Evolutionary conservation across 2,113 vertebrate species (phyloP).

Genomic region (Caranx ignobilis): DNA sequence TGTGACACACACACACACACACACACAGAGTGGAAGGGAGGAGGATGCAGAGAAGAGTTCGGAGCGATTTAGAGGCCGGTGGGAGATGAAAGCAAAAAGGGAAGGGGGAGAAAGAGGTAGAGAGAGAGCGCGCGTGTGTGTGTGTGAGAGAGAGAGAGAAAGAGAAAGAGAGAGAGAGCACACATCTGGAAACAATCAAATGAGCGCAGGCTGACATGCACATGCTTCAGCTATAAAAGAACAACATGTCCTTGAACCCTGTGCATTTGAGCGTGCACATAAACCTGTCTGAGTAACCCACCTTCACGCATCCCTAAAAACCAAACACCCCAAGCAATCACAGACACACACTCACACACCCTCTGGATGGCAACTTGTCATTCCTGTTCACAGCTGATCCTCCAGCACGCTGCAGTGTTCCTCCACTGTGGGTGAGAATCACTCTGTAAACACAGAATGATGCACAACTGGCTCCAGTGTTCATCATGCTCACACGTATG

Average conservation of each 20-base stretch:
- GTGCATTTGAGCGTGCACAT: conserved; percentile 3
- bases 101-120: conserved; percentile 7
- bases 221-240: conserved; percentile 77
- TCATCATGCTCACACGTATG: background rate
- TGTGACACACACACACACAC: conserved; percentile 8
- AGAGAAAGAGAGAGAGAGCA: conserved; percentile 33
- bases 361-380: background rate
- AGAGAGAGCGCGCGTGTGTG: no score
- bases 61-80: conserved; percentile 39
- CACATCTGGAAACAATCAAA: conserved; percentile 85
- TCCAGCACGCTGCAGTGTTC: background rate
- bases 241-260: conserved; percentile 77
- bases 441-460: conserved; percentile 1
- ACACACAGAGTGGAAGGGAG: conserved; percentile 44
- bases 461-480: background rate
- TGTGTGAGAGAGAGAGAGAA: background rate
- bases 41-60: conserved; percentile 46
- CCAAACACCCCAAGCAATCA: conserved; percentile 9
- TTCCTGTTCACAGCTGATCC: background rate
- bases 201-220: conserved; percentile 63
- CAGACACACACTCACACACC: background rate
- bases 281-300: conserved; percentile 31
- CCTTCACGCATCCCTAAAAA: conserved; percentile 8
- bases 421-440: background rate
- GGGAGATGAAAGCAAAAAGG: conserved; percentile 64